Percentiles rank a stretch among this genome's conserved stretches.
Evolutionary conservation across 2,113 vertebrate genomes (phyloP).

Genomic region (Circaetus gallicus): DNA sequence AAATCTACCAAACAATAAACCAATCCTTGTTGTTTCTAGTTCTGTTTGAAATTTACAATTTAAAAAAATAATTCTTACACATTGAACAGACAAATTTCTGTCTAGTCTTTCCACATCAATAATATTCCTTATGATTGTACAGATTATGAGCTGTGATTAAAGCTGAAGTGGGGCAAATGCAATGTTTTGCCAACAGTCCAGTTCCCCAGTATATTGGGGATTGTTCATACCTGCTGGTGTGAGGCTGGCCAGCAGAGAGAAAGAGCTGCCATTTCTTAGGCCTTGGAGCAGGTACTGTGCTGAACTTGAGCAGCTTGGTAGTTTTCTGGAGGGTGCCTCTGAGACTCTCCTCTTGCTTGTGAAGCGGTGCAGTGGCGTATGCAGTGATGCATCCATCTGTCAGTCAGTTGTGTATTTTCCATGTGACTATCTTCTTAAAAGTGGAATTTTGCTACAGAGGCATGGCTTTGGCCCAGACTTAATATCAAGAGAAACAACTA

Average conservation of each 20-base stretch:
- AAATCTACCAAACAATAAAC: background rate
- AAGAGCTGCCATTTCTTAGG: background rate
- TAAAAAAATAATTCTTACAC: background rate
- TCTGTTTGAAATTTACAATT: background rate
- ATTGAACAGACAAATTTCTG: background rate
- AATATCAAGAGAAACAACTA: background rate
- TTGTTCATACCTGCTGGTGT: background rate
- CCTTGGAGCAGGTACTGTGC: background rate
- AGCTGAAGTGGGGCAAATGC: background rate
- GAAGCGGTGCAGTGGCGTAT: accelerated
- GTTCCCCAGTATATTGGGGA: background rate
- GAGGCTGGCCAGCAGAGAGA: background rate
- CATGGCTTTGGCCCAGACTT: background rate
- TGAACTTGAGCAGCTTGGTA: background rate
- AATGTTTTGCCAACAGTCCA: background rate
- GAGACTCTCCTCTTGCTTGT: background rate
- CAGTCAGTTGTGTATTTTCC: background rate
- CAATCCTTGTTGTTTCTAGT: background rate
- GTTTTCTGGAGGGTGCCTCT: background rate
- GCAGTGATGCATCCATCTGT: background rate
- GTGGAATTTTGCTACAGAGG: background rate
- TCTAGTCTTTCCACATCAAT: background rate
- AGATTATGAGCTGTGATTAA: background rate
- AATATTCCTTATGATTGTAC: background rate
- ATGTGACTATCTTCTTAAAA: background rate